A percentile compares a stretch with the other conserved stretches of the same genome.
phyloP scores from a whole-genome alignment of 2,113 vertebrate genomes.

The Triplophysa siluroides region DNA sequence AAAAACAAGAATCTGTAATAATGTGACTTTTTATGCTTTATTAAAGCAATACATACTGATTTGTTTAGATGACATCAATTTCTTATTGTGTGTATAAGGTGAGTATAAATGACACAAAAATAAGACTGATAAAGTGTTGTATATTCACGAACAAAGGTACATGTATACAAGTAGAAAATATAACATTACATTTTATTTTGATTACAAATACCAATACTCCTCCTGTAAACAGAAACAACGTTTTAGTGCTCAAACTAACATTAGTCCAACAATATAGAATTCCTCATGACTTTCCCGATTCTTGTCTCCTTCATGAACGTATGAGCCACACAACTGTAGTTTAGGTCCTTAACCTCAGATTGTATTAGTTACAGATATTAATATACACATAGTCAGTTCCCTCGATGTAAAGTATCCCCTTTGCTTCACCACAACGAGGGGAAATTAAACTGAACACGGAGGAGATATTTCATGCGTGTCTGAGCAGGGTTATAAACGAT shows the following conservation, averaged over 20 bases:
- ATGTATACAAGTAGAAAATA: background rate
- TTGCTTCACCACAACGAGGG: slow-evolving; percentile 78
- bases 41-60: too few species aligned
- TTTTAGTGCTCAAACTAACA: background rate
- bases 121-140: too few species aligned
- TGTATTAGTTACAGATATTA: background rate
- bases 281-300: background rate
- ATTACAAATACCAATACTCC: background rate
- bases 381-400: background rate
- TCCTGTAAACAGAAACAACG: background rate
- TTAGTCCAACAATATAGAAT: background rate
- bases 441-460: slow-evolving; percentile 83
- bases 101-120: too few species aligned
- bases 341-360: background rate
- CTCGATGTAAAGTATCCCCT: background rate
- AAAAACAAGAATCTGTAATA: too few species aligned
- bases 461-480: slow-evolving; percentile 83
- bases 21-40: too few species aligned
- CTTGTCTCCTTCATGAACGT: background rate
- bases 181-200: background rate
- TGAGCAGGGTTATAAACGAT: slow-evolving; percentile 83
- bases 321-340: background rate
- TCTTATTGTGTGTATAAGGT: too few species aligned
- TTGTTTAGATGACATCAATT: too few species aligned
- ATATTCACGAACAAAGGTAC: too few species aligned